Evolutionary conservation across 2,888 invertebrate species (phyloP).

Genomic region (Drosophila nr. perissopoda): DNA sequence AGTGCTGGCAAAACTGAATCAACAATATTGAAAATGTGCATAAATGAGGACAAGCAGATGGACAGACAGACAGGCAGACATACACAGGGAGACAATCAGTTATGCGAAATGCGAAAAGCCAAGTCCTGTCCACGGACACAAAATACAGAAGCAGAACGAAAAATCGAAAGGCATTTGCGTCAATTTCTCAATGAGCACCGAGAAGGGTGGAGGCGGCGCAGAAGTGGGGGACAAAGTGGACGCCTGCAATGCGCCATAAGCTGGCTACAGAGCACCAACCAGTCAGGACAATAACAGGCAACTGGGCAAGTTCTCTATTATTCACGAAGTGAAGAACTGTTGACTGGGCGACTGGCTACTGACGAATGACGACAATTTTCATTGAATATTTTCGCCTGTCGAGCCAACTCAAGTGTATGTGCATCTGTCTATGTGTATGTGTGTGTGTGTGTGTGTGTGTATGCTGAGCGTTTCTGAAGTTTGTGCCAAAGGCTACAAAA

Average conservation of each 20-base stretch:
- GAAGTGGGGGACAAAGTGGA: conserved; percentile 27
- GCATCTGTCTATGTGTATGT: conserved; percentile 5
- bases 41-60: conserved; percentile 42
- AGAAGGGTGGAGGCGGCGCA: conserved; percentile 2
- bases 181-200: conserved; percentile 67
- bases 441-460: conserved; percentile 7
- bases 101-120: conserved; percentile 74
- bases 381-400: conserved; percentile 65
- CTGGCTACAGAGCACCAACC: conserved; percentile 17
- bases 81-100: conserved; percentile 61
- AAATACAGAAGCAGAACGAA: conserved; percentile 41
- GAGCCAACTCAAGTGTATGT: conserved; percentile 5
- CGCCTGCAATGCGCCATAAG: conserved; percentile 66
- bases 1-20: conserved; percentile 46
- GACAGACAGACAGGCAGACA: neutral
- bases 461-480: conserved; percentile 65
- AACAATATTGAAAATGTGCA: conserved; percentile 64
- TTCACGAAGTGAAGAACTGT: conserved; percentile 65
- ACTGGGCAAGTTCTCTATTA: conserved; percentile 44
- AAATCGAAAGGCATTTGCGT: conserved; percentile 76
- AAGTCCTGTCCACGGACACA: conserved; percentile 60
- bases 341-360: conserved; percentile 33
- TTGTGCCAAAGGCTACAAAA: conserved; percentile 74
- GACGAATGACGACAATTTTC: conserved; percentile 57
- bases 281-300: conserved; percentile 30